phyloP scores from a whole-genome alignment of 2,888 invertebrate species.

The Eueremaeus valkanovi region DNA sequence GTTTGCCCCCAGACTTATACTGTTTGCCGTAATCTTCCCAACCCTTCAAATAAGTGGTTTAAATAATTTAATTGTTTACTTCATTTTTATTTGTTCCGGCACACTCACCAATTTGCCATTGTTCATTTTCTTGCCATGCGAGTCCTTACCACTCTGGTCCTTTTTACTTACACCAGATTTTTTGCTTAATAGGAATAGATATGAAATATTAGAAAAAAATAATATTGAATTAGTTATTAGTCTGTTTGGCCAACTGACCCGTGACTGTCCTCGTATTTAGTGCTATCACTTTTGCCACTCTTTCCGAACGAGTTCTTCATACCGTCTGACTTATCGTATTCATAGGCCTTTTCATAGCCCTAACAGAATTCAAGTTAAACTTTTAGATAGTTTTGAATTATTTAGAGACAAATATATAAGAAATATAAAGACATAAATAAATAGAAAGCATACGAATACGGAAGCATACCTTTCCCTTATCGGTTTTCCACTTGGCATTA shows the following conservation, averaged over 20 bases:
- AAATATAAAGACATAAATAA: not conserved
- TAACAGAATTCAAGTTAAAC: not conserved
- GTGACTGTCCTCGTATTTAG: not conserved
- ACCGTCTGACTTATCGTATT: not conserved
- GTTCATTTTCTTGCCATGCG: not conserved
- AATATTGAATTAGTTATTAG: not conserved
- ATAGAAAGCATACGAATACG: not conserved
- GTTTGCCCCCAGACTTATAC: too few relatives aligned
- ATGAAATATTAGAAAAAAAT: not conserved
- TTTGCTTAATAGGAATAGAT: too few relatives aligned
- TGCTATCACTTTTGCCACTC: not conserved
- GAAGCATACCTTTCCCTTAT: not conserved
- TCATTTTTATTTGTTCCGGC: too few relatives aligned
- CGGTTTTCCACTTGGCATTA: not conserved
- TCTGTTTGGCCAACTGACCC: not conserved
- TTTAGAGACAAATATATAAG: too few relatives aligned
- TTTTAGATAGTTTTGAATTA: not conserved
- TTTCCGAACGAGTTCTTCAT: not conserved
- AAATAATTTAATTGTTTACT: too few relatives aligned
- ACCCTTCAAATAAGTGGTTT: too few relatives aligned
- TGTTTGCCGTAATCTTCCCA: too few relatives aligned
- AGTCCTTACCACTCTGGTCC: not conserved
- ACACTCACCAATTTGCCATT: not conserved
- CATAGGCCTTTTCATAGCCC: not conserved
- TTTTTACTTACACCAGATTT: not conserved